Percentiles rank a stretch among this genome's conserved stretches.
phyloP scores from a whole-genome alignment of 2,113 vertebrate species.

The Mus spicilegus region DNA sequence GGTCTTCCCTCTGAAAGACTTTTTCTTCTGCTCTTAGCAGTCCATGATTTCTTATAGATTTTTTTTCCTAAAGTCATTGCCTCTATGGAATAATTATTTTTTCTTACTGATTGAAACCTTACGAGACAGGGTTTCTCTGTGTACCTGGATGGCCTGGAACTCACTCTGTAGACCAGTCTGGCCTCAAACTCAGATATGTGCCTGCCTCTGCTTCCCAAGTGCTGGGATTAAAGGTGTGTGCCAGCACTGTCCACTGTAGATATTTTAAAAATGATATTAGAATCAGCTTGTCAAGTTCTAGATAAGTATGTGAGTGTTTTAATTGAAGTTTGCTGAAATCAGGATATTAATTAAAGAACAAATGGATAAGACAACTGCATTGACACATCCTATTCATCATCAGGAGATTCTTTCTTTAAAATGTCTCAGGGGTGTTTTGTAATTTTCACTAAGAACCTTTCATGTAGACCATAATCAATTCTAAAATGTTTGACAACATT shows the following conservation, averaged over 20 bases:
- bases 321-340: neutral
- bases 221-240: too few relatives aligned
- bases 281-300: conserved; percentile 8
- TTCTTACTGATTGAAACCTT: neutral
- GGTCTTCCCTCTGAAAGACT: neutral
- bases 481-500: neutral
- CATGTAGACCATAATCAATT: neutral
- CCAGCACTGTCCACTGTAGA: neutral
- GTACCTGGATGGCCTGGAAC: too few relatives aligned
- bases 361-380: neutral
- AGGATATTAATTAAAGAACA: neutral
- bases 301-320: neutral
- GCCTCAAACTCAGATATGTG: too few relatives aligned
- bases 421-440: neutral
- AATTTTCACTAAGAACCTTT: neutral
- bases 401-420: neutral
- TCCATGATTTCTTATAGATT: neutral
- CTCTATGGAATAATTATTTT: neutral
- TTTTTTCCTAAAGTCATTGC: neutral
- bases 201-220: too few relatives aligned
- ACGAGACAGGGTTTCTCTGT: too few relatives aligned
- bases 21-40: neutral
- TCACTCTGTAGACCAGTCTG: too few relatives aligned
- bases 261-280: neutral
- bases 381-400: neutral